Evolutionary conservation across 2,113 vertebrate genomes (phyloP).

Genomic region (Triplophysa dalaica): DNA sequence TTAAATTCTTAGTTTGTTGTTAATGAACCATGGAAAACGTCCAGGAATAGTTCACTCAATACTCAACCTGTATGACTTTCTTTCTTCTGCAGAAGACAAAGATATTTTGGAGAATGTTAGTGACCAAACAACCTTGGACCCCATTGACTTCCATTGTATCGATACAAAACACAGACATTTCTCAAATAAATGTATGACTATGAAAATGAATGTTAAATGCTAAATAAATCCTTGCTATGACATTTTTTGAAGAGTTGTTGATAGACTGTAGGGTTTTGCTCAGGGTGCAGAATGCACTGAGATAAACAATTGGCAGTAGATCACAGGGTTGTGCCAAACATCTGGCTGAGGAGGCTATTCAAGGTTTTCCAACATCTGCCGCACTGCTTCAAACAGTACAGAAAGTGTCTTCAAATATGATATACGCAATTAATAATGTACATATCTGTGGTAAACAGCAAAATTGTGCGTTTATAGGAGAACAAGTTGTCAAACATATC

Average conservation of each 20-base stretch:
- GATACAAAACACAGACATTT: no score
- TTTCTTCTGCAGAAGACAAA: no score
- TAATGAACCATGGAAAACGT: no score
- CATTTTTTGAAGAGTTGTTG: not conserved
- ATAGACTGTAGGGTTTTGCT: constrained; percentile 9
- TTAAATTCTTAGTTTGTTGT: no score
- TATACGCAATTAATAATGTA: not conserved
- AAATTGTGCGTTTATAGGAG: not conserved
- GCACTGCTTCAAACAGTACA: not conserved
- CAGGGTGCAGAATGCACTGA: constrained; percentile 7
- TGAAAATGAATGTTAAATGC: constrained; percentile 41
- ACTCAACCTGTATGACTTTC: no score
- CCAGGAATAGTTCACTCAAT: no score
- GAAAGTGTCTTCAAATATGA: not conserved
- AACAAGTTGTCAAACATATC: not conserved
- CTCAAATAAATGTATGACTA: not conserved
- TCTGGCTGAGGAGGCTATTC: constrained; percentile 43
- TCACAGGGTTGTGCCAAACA: constrained; percentile 41
- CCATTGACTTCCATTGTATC: no score
- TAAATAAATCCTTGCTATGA: not conserved
- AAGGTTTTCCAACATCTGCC: not conserved
- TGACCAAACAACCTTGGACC: no score
- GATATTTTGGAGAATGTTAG: no score
- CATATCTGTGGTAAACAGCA: not conserved
- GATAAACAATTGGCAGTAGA: constrained; percentile 47